Evolutionary conservation across 2,888 invertebrate genomes (phyloP).

Genomic region (Platycheirus albimanus): DNA sequence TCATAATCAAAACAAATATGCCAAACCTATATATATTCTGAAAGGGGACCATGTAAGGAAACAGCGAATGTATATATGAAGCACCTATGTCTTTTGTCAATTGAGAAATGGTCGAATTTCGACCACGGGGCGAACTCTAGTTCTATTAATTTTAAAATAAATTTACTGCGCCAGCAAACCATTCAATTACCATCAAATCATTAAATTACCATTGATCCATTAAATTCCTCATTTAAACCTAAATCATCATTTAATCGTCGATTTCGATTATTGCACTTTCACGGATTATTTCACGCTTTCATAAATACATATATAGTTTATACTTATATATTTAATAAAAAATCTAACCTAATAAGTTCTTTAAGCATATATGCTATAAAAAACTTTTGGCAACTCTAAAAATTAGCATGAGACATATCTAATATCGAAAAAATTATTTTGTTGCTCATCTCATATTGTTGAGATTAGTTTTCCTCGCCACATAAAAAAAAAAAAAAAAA

Average conservation of each 20-base stretch:
- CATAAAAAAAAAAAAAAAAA: slow-evolving; percentile 2
- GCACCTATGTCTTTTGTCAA: too few relatives aligned
- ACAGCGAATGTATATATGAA: too few relatives aligned
- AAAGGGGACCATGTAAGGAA: too few relatives aligned
- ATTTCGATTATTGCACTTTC: slow-evolving; percentile 9
- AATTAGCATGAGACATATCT: background rate
- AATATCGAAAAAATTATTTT: background rate
- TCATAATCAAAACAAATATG: too few relatives aligned
- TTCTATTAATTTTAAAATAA: background rate
- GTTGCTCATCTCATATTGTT: background rate
- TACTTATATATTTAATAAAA: background rate
- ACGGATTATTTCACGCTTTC: slow-evolving; percentile 3
- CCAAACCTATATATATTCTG: too few relatives aligned
- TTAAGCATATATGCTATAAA: background rate
- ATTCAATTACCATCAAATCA: background rate
- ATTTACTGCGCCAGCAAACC: background rate
- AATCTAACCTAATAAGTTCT: background rate
- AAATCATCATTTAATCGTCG: slow-evolving; percentile 8
- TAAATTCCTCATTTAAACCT: slow-evolving; percentile 2
- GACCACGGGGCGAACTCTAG: too few relatives aligned
- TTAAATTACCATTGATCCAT: background rate
- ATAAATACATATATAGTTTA: background rate
- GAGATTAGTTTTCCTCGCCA: background rate
- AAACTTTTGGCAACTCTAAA: background rate
- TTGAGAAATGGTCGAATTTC: too few relatives aligned